These are phyloP conservation scores for Adineta ricciae DNA, from an alignment of 2,888 invertebrate species.

Conservation along the genomic window DNA sequence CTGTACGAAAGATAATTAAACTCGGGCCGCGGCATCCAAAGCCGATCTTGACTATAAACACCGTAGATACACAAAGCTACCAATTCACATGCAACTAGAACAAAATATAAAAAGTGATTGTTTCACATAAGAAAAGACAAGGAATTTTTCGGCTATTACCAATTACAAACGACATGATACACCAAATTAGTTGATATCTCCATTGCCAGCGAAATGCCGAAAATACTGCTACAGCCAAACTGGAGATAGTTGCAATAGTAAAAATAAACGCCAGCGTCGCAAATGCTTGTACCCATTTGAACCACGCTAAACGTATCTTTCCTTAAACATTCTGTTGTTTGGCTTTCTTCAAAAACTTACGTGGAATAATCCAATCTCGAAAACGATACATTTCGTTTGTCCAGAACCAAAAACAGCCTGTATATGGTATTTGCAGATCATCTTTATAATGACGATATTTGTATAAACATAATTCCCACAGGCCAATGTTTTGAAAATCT, in stretches of 20 bases:
- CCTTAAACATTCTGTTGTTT: constrained; percentile 33
- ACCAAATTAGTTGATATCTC: background rate
- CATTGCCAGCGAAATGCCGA: constrained; percentile 17
- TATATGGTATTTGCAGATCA: constrained; percentile 72
- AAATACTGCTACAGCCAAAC: constrained; percentile 25
- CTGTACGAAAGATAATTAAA: constrained; percentile 33
- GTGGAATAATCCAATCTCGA: constrained; percentile 70
- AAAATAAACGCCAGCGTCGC: constrained; percentile 73
- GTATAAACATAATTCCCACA: constrained; percentile 84
- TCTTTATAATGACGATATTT: constrained; percentile 72
- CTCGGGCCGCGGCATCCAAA: constrained; percentile 34
- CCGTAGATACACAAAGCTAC: constrained; percentile 27
- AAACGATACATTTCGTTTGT: constrained; percentile 72
- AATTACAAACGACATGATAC: background rate
- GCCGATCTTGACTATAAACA: constrained; percentile 26
- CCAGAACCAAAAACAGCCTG: constrained; percentile 89
- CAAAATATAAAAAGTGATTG: too few species aligned
- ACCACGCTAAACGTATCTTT: constrained; percentile 60
- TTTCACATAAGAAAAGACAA: background rate
- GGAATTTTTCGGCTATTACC: background rate
- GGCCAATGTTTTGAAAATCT: constrained; percentile 74
- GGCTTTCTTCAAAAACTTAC: constrained; percentile 46
- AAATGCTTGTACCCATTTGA: constrained; percentile 82
- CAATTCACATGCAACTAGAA: background rate
- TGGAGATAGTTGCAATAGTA: constrained; percentile 34